A percentile compares a stretch with the other conserved stretches of the same genome.
Conservation (phyloP, 2,113 vertebrate genomes). For the Thalassoma bifasciatum region DNA sequence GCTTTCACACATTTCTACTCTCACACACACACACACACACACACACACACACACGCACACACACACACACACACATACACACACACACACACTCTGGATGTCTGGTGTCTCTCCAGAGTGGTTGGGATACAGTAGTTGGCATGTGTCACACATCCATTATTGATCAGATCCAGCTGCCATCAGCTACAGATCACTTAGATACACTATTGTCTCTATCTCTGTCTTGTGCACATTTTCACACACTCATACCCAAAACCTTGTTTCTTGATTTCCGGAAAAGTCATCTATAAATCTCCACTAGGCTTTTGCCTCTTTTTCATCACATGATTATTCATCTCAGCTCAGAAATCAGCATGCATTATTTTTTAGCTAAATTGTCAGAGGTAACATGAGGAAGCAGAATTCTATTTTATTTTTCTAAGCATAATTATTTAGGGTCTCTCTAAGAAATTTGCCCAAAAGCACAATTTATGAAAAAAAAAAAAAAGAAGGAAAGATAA, state of each 20-base stretch:
- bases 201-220: conserved; percentile 45
- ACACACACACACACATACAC: conserved; percentile 22
- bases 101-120: conserved; percentile 62
- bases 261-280: background rate
- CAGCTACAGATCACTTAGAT: conserved; percentile 72
- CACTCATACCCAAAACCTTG: conserved; percentile 9
- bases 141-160: conserved; percentile 83
- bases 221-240: conserved; percentile 10
- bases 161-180: conserved; percentile 81
- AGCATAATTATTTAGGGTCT: no score
- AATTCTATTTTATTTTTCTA: no score
- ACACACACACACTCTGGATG: conserved; percentile 42
- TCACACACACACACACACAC: conserved; percentile 6
- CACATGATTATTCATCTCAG: background rate
- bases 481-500: no score
- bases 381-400: no score
- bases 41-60: conserved; percentile 9
- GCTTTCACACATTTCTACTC: conserved; percentile 36
- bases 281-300: background rate
- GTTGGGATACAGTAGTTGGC: conserved; percentile 73
- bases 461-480: no score
- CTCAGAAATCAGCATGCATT: background rate
- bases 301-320: background rate
- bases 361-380: no score
- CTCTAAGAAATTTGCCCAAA: no score